These are phyloP conservation scores for Atlantisia rogersi DNA, from an alignment of 2,113 vertebrate genomes.

Conservation along the genomic window DNA sequence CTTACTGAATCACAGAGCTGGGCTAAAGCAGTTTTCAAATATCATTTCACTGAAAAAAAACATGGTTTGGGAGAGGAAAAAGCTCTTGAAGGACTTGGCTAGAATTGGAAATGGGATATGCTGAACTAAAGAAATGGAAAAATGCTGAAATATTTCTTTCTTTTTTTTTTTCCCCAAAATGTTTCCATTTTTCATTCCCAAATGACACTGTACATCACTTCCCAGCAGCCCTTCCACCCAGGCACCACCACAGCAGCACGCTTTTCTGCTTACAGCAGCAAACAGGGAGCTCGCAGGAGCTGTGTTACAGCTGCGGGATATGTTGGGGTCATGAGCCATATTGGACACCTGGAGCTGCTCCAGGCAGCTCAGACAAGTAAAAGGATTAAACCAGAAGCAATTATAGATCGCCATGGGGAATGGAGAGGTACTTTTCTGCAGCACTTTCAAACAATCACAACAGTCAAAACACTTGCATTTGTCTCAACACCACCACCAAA, in stretches of 20 bases:
- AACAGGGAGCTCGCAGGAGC: neutral
- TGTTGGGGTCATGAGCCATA: accelerated
- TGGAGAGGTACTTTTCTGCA: accelerated
- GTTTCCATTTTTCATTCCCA: neutral
- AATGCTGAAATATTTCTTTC: neutral
- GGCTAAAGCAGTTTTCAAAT: neutral
- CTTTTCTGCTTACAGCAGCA: neutral
- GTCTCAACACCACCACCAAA: neutral
- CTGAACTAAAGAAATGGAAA: neutral
- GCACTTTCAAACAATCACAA: neutral
- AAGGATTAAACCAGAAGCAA: neutral
- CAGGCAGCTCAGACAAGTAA: neutral
- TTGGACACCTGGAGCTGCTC: neutral
- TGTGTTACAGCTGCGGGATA: accelerated
- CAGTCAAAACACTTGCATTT: neutral
- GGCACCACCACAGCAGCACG: neutral
- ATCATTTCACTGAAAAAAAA: neutral
- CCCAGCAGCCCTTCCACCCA: neutral
- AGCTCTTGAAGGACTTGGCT: neutral
- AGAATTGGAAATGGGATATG: neutral
- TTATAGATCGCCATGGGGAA: neutral
- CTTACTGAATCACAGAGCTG: neutral
- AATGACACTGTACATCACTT: neutral
- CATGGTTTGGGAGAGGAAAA: neutral
- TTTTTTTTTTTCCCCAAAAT: accelerated